Conservation (phyloP, 2,888 invertebrate species). For the Lingula anatina region DNA sequence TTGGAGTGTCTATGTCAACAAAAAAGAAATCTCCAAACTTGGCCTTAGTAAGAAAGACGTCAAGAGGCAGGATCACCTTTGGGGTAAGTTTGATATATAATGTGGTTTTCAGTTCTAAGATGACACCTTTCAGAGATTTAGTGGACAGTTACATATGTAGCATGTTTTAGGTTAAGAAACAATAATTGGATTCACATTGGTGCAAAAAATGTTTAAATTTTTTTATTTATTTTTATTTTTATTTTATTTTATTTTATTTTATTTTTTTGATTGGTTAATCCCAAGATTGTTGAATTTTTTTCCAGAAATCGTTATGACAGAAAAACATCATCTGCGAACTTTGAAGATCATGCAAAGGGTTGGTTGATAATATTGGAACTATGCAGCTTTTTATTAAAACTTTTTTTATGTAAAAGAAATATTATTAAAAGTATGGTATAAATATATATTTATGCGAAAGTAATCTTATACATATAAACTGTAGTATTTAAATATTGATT, state of each 20-base stretch:
- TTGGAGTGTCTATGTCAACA: slow-evolving; percentile 87
- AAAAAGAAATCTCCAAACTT: slow-evolving; percentile 58
- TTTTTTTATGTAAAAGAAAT: no score
- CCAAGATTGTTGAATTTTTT: no score
- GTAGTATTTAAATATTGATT: background rate
- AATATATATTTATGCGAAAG: background rate
- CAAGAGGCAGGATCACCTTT: slow-evolving; percentile 93
- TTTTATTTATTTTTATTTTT: slow-evolving; percentile 2
- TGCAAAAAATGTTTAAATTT: background rate
- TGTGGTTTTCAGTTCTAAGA: no score
- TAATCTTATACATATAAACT: no score
- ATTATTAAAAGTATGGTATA: background rate
- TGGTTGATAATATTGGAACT: slow-evolving; percentile 21
- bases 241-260: slow-evolving; percentile 9
- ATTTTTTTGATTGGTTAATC: no score
- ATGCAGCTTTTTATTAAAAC: no score
- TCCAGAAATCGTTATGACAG: slow-evolving; percentile 84
- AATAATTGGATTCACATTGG: background rate
- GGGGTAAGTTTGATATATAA: slow-evolving; percentile 54
- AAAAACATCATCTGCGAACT: slow-evolving; percentile 92
- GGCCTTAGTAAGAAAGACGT: slow-evolving; percentile 73
- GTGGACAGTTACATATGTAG: no score
- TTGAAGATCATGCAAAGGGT: slow-evolving; percentile 93
- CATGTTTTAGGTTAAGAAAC: background rate
- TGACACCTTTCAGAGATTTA: no score